These are phyloP conservation scores for Lycia hirtaria DNA, from an alignment of 2,888 invertebrate genomes.

Conservation along the genomic window DNA sequence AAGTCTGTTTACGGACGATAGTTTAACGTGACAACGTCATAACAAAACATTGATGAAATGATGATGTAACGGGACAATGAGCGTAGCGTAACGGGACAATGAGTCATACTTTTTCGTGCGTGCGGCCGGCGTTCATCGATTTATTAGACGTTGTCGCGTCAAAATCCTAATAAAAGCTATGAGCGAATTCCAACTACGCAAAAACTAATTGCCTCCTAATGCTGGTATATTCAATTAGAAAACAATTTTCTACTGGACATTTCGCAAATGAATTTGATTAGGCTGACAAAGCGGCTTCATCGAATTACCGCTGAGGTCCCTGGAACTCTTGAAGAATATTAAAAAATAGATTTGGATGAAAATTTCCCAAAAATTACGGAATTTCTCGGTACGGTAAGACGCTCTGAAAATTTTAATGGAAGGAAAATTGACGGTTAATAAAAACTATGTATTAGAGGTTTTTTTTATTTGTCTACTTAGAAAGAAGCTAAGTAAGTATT, in stretches of 20 bases:
- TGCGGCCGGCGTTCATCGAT: no score
- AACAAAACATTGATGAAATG: no score
- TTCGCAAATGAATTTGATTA: conserved; percentile 60
- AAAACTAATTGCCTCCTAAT: conserved; percentile 38
- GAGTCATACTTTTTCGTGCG: no score
- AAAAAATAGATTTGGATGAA: conserved; percentile 39
- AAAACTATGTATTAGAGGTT: background rate
- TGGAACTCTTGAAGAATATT: conserved; percentile 45
- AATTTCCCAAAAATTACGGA: conserved; percentile 19
- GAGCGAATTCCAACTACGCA: conserved; percentile 30
- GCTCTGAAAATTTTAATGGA: conserved; percentile 19
- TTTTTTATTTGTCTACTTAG: no score
- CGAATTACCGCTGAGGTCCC: conserved; percentile 50
- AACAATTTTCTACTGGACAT: conserved; percentile 56
- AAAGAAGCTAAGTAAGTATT: no score
- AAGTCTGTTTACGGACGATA: no score
- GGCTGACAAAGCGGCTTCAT: conserved; percentile 53
- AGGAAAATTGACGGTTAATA: background rate
- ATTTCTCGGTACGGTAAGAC: background rate
- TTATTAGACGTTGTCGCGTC: no score
- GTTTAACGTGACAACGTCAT: no score
- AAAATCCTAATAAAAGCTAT: background rate
- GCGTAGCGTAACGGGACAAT: no score
- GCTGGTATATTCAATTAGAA: conserved; percentile 49
- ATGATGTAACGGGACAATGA: no score